These are phyloP conservation scores for Anisognathus igniventris DNA, from an alignment of 2,797 vertebrate genomes.

Conservation along the genomic window DNA sequence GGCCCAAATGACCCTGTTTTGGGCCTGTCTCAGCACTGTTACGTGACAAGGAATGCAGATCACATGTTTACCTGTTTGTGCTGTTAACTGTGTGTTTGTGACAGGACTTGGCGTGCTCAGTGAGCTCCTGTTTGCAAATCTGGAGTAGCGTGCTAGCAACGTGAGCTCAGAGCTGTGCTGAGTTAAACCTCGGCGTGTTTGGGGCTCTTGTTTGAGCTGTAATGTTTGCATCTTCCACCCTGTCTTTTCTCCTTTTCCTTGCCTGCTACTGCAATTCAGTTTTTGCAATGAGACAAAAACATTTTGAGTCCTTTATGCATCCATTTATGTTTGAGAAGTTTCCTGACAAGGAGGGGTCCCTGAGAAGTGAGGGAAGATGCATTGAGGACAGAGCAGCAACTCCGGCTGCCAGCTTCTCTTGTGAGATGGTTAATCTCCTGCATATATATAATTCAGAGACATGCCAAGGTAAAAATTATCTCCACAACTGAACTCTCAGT, in stretches of 20 bases:
- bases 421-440: background rate
- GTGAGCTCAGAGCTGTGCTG: rapidly evolving
- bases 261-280: background rate
- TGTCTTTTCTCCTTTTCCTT: background rate
- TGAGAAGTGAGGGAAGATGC: background rate
- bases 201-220: background rate
- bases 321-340: background rate
- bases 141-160: rapidly evolving
- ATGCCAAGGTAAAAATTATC: background rate
- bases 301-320: background rate
- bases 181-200: background rate
- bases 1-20: background rate
- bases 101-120: background rate
- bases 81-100: background rate
- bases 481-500: background rate
- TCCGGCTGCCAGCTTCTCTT: background rate
- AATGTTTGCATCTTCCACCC: background rate
- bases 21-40: background rate
- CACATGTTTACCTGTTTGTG: background rate
- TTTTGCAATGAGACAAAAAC: background rate
- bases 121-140: background rate
- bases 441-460: background rate
- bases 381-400: background rate
- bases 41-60: background rate
- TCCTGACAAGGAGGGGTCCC: background rate